phyloP scores from a whole-genome alignment of 1,140 invertebrate genomes.

The Colletes latitarsis region DNA sequence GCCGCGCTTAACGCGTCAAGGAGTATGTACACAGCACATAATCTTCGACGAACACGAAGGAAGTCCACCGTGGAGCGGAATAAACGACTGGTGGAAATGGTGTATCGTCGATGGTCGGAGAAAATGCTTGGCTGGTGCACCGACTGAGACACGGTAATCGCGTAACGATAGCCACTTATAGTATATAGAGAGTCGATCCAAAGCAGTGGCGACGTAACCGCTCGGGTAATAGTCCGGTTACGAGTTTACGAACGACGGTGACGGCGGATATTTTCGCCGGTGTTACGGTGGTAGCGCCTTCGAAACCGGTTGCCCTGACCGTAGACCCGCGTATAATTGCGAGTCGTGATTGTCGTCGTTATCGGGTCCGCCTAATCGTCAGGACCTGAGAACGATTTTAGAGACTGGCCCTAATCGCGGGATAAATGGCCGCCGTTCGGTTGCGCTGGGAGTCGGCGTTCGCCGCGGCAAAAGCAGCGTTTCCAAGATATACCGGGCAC shows the following conservation, averaged over 20 bases:
- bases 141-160: neutral
- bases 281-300: slow-evolving; percentile 20
- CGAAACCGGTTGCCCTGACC: slow-evolving; percentile 23
- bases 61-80: neutral
- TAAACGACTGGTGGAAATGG: neutral
- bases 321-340: slow-evolving; percentile 44
- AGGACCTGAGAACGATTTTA: slow-evolving; percentile 4
- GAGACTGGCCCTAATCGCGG: slow-evolving; percentile 18
- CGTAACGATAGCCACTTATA: slow-evolving; percentile 6
- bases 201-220: slow-evolving; percentile 21
- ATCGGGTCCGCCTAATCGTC: slow-evolving; percentile 31
- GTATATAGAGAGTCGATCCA: neutral
- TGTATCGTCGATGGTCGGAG: neutral
- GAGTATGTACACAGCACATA: no score
- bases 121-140: neutral
- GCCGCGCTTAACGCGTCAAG: no score
- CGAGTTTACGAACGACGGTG: slow-evolving; percentile 39
- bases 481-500: neutral
- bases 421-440: slow-evolving; percentile 1
- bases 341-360: slow-evolving; percentile 32
- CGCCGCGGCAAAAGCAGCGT: neutral
- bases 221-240: slow-evolving; percentile 37
- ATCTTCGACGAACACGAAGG: no score
- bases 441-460: no score
- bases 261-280: slow-evolving; percentile 42